These are phyloP conservation scores for Tetropium fuscum DNA, from an alignment of 2,888 invertebrate genomes.

Conservation along the genomic window DNA sequence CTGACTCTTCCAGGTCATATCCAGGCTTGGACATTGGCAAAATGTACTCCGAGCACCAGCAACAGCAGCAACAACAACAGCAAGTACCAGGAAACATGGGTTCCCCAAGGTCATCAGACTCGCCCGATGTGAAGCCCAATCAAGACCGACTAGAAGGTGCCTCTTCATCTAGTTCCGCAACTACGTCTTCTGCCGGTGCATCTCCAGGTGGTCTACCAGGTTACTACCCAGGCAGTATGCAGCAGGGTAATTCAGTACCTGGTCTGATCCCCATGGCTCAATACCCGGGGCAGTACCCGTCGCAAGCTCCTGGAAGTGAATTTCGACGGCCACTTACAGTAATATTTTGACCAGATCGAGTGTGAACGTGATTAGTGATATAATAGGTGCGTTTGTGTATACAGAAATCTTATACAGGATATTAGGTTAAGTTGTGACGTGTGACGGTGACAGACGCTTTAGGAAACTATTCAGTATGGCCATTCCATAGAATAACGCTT, in stretches of 20 bases:
- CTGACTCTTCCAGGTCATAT: slow-evolving; percentile 64
- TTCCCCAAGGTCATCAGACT: slow-evolving; percentile 68
- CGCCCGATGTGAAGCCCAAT: slow-evolving; percentile 62
- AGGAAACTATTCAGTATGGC: slow-evolving; percentile 15
- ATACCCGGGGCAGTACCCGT: slow-evolving; percentile 70
- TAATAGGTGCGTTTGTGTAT: slow-evolving; percentile 35
- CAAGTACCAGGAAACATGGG: slow-evolving; percentile 46
- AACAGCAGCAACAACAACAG: slow-evolving; percentile 36
- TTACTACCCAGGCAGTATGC: slow-evolving; percentile 70
- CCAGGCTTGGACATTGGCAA: slow-evolving; percentile 74
- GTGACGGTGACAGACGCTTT: slow-evolving; percentile 26
- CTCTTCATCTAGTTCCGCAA: slow-evolving; percentile 70
- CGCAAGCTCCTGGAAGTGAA: slow-evolving; percentile 74
- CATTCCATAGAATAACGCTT: slow-evolving; percentile 12
- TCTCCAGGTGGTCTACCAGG: slow-evolving; percentile 70
- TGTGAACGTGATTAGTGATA: slow-evolving; percentile 55
- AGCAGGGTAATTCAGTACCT: slow-evolving; percentile 65
- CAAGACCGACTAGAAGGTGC: slow-evolving; percentile 67
- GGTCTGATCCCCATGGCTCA: slow-evolving; percentile 76
- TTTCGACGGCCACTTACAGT: slow-evolving; percentile 82
- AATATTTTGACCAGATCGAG: slow-evolving; percentile 83
- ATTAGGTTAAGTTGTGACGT: slow-evolving; percentile 25
- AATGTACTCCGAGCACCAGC: slow-evolving; percentile 68
- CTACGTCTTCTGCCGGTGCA: slow-evolving; percentile 75
- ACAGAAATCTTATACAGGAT: slow-evolving; percentile 15